Base-by-base conservation (phyloP, 2,888 invertebrate genomes). In the Tigriopus californicus region DNA sequence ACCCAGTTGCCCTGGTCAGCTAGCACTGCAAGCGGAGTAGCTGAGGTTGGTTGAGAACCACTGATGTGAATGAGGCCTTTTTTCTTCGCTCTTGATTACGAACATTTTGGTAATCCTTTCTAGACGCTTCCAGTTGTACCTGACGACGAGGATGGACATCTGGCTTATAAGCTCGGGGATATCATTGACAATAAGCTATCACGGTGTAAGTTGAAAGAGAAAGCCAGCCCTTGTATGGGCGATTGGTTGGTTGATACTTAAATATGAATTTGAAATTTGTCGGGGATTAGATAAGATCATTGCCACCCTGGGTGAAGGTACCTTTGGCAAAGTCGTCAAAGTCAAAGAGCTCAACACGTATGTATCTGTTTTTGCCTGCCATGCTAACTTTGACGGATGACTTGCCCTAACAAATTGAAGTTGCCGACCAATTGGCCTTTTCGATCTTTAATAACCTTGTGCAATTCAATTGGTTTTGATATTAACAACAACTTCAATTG, bases 301-400 rank as follows among this genome's bases (percentile, higher is more conserved):
- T 78, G 83, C 85, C 75, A 98, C 97, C 69, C 84, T 98, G 72
- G 98, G 98, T 69, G 97, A 98, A 79, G 98, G 98, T 72, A 98
- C 98, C 68, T 98, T 98, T 81, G 98, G 98, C 74, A 95, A 97
- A 80, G 97, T 98, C 72, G 94, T 97, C 72, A 89, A 95, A 80
- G 94, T 94, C 75, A 88, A 88, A 77, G 95, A 95, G 77, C 77
- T 87, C 72, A 84, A 88, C 78, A 86, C 83, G 91, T 92, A 76
- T 82, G 84, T 82, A 40, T 12, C 48, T n/a, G 25, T 12, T 49
- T 49, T 53, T 41, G 41, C 52, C 57, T 53, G 44, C 5, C 40
- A 25, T 46, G 33, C 33, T 33, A 33, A 33, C 33, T 33, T 33
- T 33, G 33, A 33, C 33, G 3, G 33, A 33, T 33, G n/a, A 49